Evolutionary conservation across 2,113 vertebrate genomes (phyloP).

Genomic region (Pangasianodon hypophthalmus): DNA sequence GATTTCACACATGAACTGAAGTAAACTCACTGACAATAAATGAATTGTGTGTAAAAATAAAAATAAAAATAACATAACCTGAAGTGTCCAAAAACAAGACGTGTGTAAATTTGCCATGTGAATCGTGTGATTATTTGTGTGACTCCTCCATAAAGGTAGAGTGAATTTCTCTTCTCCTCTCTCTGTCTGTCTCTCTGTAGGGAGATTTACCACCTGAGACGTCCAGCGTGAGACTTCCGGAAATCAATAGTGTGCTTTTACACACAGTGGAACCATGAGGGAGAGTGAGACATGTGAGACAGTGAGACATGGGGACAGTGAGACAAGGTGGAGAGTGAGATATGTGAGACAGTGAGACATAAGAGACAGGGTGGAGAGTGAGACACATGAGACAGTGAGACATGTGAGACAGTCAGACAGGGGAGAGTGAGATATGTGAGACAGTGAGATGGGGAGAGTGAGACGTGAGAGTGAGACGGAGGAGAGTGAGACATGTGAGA

Average conservation of each 20-base stretch:
- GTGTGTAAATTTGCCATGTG: not conserved
- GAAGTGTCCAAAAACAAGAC: not conserved
- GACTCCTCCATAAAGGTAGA: not conserved
- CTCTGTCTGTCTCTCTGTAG: constrained; percentile 59
- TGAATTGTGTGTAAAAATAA: not conserved
- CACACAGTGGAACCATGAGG: constrained; percentile 83
- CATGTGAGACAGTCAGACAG: too few relatives aligned
- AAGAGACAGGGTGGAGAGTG: too few relatives aligned
- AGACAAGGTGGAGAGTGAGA: too few relatives aligned
- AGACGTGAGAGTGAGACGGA: too few relatives aligned
- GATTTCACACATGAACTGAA: not conserved
- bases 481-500: too few relatives aligned
- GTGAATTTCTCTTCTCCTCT: not conserved
- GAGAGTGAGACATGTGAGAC: constrained; percentile 66
- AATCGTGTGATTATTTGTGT: not conserved
- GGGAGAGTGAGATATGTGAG: too few relatives aligned
- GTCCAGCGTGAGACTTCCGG: constrained; percentile 83
- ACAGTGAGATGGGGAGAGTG: too few relatives aligned
- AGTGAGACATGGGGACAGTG: not conserved
- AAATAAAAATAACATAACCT: too few relatives aligned
- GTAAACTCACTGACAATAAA: not conserved
- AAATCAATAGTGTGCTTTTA: constrained; percentile 96
- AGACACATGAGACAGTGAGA: too few relatives aligned
- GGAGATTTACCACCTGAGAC: constrained; percentile 64
- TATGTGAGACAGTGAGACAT: too few relatives aligned